phyloP scores from a whole-genome alignment of 2,888 invertebrate species.

The Smittia sp. region DNA sequence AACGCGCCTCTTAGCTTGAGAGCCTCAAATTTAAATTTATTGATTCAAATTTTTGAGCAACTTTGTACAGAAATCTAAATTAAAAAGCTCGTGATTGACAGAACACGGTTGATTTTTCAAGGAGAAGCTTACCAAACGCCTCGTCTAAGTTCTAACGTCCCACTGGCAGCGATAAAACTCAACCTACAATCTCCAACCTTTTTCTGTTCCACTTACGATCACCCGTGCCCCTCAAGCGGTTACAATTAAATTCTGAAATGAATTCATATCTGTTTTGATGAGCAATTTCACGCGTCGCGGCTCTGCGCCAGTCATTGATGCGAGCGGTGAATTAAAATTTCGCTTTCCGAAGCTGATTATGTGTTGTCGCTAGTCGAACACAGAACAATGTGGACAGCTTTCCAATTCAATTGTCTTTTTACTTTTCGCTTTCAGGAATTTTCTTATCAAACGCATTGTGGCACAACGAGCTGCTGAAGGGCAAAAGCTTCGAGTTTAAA shows the following conservation, averaged over 20 bases:
- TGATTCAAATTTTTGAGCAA: no score
- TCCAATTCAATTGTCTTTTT: neutral
- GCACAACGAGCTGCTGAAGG: slow-evolving; percentile 46
- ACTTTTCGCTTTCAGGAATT: slow-evolving; percentile 17
- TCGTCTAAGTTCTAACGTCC: no score
- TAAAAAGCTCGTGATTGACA: no score
- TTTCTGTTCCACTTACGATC: slow-evolving; percentile 8
- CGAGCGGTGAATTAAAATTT: neutral
- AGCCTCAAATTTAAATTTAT: no score
- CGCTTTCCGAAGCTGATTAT: neutral
- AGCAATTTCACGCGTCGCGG: slow-evolving; percentile 18
- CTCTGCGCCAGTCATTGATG: neutral
- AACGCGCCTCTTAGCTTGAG: no score
- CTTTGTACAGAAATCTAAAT: no score
- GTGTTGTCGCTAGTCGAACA: neutral
- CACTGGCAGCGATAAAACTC: no score
- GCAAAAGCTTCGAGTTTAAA: slow-evolving; percentile 51
- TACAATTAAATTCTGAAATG: neutral
- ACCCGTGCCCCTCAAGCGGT: neutral
- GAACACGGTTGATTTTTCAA: no score
- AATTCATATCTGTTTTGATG: slow-evolving; percentile 20
- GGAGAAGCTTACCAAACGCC: no score
- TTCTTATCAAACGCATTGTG: slow-evolving; percentile 41
- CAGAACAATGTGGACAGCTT: neutral
- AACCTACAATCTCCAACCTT: no score